Percentiles rank a stretch among this genome's conserved stretches.
Evolutionary conservation across 2,797 vertebrate genomes (phyloP).

Genomic region (Moxostoma hubbsi): DNA sequence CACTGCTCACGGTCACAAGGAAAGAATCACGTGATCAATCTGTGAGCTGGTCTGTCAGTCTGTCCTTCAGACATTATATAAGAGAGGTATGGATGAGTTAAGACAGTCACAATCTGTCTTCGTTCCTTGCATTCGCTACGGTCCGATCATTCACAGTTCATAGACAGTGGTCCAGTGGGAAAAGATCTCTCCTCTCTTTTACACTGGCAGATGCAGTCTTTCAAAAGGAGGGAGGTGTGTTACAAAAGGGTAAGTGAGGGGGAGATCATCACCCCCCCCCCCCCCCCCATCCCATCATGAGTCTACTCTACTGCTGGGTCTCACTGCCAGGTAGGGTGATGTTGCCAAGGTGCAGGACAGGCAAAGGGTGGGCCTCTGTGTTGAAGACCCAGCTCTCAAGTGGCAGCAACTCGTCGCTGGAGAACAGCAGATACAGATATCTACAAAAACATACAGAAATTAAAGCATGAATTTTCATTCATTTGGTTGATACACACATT

Average conservation of each 20-base stretch:
- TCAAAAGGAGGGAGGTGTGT: slow-evolving; percentile 56
- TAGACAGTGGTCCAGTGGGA: slow-evolving; percentile 51
- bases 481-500: background rate
- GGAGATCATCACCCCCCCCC: slow-evolving; percentile 51
- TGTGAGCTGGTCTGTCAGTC: slow-evolving; percentile 58
- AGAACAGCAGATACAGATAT: slow-evolving; percentile 98
- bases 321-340: slow-evolving; percentile 92
- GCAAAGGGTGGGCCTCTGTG: slow-evolving; percentile 96
- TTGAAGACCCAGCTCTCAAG: slow-evolving; percentile 98
- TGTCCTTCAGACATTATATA: slow-evolving; percentile 51
- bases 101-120: slow-evolving; percentile 14
- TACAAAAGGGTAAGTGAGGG: slow-evolving; percentile 38
- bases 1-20: background rate
- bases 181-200: slow-evolving; percentile 41
- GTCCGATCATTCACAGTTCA: slow-evolving; percentile 52
- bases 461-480: background rate
- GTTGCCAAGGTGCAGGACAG: slow-evolving; percentile 93
- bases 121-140: slow-evolving; percentile 51
- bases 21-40: slow-evolving; percentile 51
- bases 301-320: slow-evolving; percentile 82
- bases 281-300: slow-evolving; percentile 12
- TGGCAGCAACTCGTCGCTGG: slow-evolving; percentile 93
- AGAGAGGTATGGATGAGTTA: slow-evolving; percentile 41
- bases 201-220: slow-evolving; percentile 51
- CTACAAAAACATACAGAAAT: slow-evolving; percentile 68